Percentiles rank a stretch among this genome's conserved stretches.
Evolutionary conservation across 2,797 vertebrate species (phyloP).

Genomic region (Hapalemur alaotrensis): DNA sequence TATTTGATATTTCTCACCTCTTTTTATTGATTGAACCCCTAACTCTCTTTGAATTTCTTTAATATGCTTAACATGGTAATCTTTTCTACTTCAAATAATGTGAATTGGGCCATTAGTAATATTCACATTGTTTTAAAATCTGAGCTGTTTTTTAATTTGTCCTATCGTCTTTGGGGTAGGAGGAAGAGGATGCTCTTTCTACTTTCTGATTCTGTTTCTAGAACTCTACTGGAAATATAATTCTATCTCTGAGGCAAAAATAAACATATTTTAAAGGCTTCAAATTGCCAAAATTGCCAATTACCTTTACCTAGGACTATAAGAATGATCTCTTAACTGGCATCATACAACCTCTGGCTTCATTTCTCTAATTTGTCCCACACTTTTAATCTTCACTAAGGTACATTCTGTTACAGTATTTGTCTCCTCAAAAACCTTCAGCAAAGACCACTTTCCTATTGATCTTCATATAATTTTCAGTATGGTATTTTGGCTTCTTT

Average conservation of each 20-base stretch:
- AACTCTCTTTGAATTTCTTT: background rate
- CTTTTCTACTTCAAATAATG: background rate
- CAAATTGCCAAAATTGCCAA: slow-evolving; percentile 27
- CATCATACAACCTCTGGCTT: background rate
- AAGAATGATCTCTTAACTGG: background rate
- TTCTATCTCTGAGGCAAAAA: slow-evolving; percentile 3
- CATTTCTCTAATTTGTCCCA: background rate
- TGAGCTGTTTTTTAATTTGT: background rate
- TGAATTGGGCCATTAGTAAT: background rate
- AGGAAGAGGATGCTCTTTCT: background rate
- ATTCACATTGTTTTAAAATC: background rate
- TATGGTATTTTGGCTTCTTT: background rate
- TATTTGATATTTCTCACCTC: background rate
- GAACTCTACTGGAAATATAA: background rate
- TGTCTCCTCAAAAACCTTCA: background rate
- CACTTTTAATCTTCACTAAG: background rate
- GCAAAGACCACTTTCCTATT: background rate
- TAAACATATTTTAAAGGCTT: slow-evolving; percentile 8
- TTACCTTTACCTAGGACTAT: background rate
- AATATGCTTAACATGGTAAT: background rate
- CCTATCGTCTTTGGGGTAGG: background rate
- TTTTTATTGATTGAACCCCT: background rate
- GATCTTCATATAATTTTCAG: background rate
- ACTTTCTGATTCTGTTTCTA: background rate
- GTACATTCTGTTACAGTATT: background rate